Conservation (phyloP, 2,888 invertebrate species). For the Agrochola litura region DNA sequence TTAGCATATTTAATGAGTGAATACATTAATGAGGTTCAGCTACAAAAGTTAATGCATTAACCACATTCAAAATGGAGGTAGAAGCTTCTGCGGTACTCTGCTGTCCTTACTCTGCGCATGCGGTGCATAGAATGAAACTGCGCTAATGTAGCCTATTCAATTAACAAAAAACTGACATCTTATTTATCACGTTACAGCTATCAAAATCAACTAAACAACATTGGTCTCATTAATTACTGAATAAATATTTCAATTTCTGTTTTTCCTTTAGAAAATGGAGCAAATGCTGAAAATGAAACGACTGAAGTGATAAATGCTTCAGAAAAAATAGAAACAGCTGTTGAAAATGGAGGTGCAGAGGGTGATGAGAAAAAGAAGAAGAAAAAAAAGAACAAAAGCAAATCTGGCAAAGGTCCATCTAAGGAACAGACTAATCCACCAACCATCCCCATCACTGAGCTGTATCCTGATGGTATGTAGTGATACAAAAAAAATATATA, state of each 20-base stretch:
- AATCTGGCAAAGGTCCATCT: conserved; percentile 81
- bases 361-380: conserved; percentile 91
- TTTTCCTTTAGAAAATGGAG: conserved; percentile 64
- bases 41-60: neutral
- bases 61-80: neutral
- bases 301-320: conserved; percentile 68
- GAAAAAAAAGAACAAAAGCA: conserved; percentile 92
- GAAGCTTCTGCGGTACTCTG: neutral
- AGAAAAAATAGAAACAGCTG: conserved; percentile 81
- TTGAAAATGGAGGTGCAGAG: conserved; percentile 86
- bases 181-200: neutral
- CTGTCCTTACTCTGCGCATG: rapidly evolving
- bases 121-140: neutral
- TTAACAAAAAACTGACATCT: neutral
- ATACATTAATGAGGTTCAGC: neutral
- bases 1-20: neutral
- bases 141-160: neutral
- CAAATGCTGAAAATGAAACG: conserved; percentile 68
- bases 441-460: conserved; percentile 95
- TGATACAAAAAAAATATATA: too few relatives aligned
- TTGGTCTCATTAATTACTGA: neutral
- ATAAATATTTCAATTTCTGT: neutral
- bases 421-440: conserved; percentile 95
- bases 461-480: conserved; percentile 94
- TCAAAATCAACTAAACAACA: neutral